Base-by-base conservation (phyloP, 2,888 invertebrate species). In the Lepidocyrtinus sp. region DNA sequence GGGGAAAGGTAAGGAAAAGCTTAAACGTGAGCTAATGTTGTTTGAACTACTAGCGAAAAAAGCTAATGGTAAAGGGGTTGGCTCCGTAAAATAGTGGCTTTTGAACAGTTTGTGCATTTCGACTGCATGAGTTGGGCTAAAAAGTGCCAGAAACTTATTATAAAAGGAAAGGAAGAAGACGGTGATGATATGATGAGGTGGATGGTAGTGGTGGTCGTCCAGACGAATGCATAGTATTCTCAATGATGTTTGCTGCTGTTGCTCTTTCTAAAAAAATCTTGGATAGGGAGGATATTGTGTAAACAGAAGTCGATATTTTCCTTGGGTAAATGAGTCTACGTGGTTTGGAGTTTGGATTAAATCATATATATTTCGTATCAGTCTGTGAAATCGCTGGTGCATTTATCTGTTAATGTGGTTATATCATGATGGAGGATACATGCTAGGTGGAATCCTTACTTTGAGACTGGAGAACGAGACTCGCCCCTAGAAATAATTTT, bases 61-160 rank as follows among this genome's bases (percentile, higher is more conserved):
- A 50, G 50, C 50, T 50, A 50, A 50, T 50, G 50, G 15, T n/a
- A 50, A 50, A 50, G 50, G 50, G 50, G 50, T 50, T 50, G 50
- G 50, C 50, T 50, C 50, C 15, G 50, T 12, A 50, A 7, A 7
- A 50, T 12, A 50, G 50, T 50, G 12, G 50, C 12, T 36, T 50
- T n/a, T n/a, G n/a, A n/a, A n/a, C n/a, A n/a, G n/a, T n/a, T n/a
- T n/a, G n/a, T n/a, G n/a, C n/a, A n/a, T n/a, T n/a, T n/a, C n/a
- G n/a, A n/a, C n/a, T n/a, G n/a, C 36, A 50, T 50, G 50, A 15
- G 36, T 7, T 36, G 36, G 5, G 36, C 5, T 36, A 12, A 12
- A 36, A 36, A 7, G 12, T 36, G 12, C 36, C 5, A 36, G 36
- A n/a, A 36, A 36, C 17, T n/a, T 50, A 50, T 12, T 15, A 50